A percentile compares a stretch with the other conserved stretches of the same genome.
Evolutionary conservation across 2,113 vertebrate genomes (phyloP).

Genomic region (Sula dactylatra): DNA sequence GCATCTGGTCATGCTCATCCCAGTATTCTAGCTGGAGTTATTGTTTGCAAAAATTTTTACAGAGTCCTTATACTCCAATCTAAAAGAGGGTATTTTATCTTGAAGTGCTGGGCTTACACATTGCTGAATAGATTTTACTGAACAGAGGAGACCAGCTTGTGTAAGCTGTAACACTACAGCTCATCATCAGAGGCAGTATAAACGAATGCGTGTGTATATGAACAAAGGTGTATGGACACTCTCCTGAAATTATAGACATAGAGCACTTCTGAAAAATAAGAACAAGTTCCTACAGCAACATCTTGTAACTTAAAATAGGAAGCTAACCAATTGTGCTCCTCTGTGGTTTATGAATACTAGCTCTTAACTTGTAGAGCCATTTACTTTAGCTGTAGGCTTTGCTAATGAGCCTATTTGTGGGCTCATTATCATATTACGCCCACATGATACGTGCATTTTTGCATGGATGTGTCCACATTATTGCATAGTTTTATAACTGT

Average conservation of each 20-base stretch:
- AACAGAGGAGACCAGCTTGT: neutral
- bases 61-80: neutral
- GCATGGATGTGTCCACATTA: neutral
- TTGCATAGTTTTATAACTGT: neutral
- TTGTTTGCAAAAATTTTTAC: neutral
- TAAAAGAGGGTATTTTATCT: neutral
- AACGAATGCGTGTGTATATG: neutral
- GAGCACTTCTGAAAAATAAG: neutral
- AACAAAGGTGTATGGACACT: neutral
- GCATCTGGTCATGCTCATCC: neutral
- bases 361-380: neutral
- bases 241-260: neutral
- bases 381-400: neutral
- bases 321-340: too few relatives aligned
- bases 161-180: too few relatives aligned
- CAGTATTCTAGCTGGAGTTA: neutral
- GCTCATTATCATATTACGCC: neutral
- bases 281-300: neutral
- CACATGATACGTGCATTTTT: neutral
- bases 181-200: neutral
- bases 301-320: accelerated
- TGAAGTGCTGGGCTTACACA: too few relatives aligned
- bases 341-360: neutral
- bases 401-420: neutral
- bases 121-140: neutral